Conservation (phyloP, 2,888 invertebrate species). For the Rhabditoides inermis region DNA sequence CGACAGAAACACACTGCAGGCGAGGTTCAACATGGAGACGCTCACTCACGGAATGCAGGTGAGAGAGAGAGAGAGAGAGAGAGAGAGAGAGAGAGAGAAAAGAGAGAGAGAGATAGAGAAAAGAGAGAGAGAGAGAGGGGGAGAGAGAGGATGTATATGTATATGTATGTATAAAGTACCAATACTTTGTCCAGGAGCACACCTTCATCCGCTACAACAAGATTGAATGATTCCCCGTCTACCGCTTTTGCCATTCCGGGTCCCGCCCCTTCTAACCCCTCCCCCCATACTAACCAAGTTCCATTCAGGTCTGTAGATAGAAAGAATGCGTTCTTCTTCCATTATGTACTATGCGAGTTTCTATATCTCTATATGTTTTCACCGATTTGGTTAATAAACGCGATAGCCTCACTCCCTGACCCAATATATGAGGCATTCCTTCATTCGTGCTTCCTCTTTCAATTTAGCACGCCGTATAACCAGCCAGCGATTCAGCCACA, state of each 20-base stretch:
- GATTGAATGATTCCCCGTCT: slow-evolving; percentile 9
- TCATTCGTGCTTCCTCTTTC: not conserved
- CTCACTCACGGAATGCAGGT: slow-evolving; percentile 50
- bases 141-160: too few species aligned
- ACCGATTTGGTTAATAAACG: too few species aligned
- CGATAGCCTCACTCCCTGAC: slow-evolving; percentile 15
- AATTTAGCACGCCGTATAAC: too few species aligned
- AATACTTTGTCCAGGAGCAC: too few species aligned
- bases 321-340: not conserved
- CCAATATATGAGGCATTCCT: not conserved
- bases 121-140: too few species aligned
- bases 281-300: not conserved
- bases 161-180: too few species aligned
- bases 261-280: not conserved
- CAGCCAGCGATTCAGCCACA: too few species aligned
- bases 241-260: not conserved
- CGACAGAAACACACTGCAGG: slow-evolving; percentile 42
- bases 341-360: too few species aligned
- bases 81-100: too few species aligned
- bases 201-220: slow-evolving; percentile 36
- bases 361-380: too few species aligned
- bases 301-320: not conserved
- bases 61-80: not conserved
- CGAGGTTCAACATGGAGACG: slow-evolving; percentile 49
- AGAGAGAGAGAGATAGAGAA: too few species aligned